phyloP scores from a whole-genome alignment of 1,140 invertebrate genomes.

The Drosophila dunni region DNA sequence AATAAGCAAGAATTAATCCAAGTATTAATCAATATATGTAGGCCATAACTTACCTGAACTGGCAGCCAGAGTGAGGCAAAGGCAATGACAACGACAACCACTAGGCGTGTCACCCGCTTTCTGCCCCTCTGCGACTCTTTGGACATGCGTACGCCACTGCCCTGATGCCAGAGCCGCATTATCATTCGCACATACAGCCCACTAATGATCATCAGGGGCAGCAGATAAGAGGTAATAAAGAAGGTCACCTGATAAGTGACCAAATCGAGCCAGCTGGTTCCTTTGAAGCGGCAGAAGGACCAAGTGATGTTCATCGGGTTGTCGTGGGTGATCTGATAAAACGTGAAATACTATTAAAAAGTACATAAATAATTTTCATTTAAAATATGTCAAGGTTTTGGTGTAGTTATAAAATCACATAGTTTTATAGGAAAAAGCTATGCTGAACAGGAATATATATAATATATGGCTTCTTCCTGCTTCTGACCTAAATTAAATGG shows the following conservation, averaged over 20 bases:
- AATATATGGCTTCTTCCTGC: no score
- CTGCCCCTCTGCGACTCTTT: constrained; percentile 91
- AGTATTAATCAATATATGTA: background rate
- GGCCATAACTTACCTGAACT: constrained; percentile 89
- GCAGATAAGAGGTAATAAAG: constrained; percentile 87
- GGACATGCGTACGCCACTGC: constrained; percentile 89
- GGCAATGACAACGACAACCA: constrained; percentile 96
- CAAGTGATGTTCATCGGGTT: constrained; percentile 51
- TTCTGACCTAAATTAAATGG: no score
- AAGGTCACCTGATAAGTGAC: constrained; percentile 72
- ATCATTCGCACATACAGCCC: constrained; percentile 96
- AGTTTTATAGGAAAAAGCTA: no score
- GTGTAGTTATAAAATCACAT: no score
- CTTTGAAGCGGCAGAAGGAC: constrained; percentile 52
- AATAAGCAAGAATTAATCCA: background rate
- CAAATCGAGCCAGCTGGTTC: constrained; percentile 39
- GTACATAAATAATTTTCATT: no score
- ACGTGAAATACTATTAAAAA: background rate
- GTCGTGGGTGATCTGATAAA: constrained; percentile 42
- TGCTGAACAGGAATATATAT: no score
- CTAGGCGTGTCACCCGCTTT: constrained; percentile 95
- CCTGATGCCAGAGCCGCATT: constrained; percentile 93
- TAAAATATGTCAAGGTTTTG: no score
- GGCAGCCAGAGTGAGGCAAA: constrained; percentile 98
- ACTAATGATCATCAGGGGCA: constrained; percentile 93